A percentile compares a stretch with the other conserved stretches of the same genome.
These are phyloP conservation scores for Stichopus chloronotus DNA, from an alignment of 35 echinoderm and acorn worm species.

Conservation along the genomic window DNA sequence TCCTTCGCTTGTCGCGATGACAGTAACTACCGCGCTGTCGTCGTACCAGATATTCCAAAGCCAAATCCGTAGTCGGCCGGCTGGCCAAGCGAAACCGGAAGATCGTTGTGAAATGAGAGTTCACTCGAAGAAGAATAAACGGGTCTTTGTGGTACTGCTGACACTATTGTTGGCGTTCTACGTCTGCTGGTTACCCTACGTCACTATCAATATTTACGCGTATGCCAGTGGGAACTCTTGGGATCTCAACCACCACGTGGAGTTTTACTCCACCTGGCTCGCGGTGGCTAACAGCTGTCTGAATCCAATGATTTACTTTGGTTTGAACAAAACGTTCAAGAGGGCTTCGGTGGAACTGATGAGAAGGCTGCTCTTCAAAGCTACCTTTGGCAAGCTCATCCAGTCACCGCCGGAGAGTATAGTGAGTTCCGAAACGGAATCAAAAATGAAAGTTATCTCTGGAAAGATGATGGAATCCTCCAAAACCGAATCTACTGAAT, in stretches of 20 bases:
- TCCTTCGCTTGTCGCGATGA: constrained; percentile 18
- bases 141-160: neutral
- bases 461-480: neutral
- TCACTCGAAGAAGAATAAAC: constrained; percentile 40
- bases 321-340: constrained; percentile 52
- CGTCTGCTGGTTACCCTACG: constrained; percentile 41
- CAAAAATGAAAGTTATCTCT: neutral
- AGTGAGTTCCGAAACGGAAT: neutral
- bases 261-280: constrained; percentile 48
- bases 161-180: constrained; percentile 28
- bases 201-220: constrained; percentile 40
- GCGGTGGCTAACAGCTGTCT: constrained; percentile 45
- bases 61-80: neutral
- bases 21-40: neutral
- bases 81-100: neutral
- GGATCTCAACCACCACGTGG: constrained; percentile 35
- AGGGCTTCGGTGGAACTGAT: constrained; percentile 6
- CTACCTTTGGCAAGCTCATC: neutral
- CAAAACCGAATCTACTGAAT: neutral
- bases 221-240: constrained; percentile 23
- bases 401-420: neutral
- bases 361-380: neutral
- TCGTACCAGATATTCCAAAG: constrained; percentile 35
- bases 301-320: constrained; percentile 56
- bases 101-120: neutral